Evolutionary conservation across 2,888 invertebrate species (phyloP), one percentile per base, ranked within the genome.

Genomic region (Amiota minor): DNA sequence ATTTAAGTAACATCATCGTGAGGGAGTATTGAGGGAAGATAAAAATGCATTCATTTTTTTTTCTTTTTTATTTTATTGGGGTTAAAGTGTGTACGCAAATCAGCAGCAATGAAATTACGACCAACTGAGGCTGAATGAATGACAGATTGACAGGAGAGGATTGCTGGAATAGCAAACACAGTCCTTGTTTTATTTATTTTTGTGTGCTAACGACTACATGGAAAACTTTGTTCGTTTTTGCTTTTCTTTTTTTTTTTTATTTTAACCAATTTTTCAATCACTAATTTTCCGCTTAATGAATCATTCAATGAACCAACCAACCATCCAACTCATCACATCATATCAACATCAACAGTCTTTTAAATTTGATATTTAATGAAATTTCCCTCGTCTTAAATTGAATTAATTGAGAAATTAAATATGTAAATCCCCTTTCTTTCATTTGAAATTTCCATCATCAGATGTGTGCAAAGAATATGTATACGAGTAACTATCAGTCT

Each of bases 21-120:
- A 23, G 20, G 14, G 14, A 62, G 6, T 23, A 45, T 14, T 35
- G 62, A 45, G 35, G 62, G 35, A 45, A 45, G 35, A 35, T 35
- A 8, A 35, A 35, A 35, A 35, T 6, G 35, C 35, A 62, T 20
- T 8, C 53, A 9, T 53, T 53, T n/a, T 20, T n/a, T n/a, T n/a
- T n/a, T n/a, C n/a, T n/a, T n/a, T n/a, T n/a, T n/a, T n/a, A n/a
- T n/a, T n/a, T 20, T 62, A 68, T 68, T 68, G 67, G 14, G 67
- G 50, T 68, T 12, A 62, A 62, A 62, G 23, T 62, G 35, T 35
- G 53, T 68, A 68, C 67, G 67, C 67, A 68, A 68, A 68, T 68
- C 67, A 68, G 53, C 67, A 68, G 14, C 67, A 68, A 68, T 68
- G 14, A 53, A 68, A 68, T 68, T 68, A 53, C 53, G 65, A 65